Evolutionary conservation across 2,113 vertebrate genomes (phyloP), one percentile per base, ranked within the genome.

Genomic region (Ovis canadensis): DNA sequence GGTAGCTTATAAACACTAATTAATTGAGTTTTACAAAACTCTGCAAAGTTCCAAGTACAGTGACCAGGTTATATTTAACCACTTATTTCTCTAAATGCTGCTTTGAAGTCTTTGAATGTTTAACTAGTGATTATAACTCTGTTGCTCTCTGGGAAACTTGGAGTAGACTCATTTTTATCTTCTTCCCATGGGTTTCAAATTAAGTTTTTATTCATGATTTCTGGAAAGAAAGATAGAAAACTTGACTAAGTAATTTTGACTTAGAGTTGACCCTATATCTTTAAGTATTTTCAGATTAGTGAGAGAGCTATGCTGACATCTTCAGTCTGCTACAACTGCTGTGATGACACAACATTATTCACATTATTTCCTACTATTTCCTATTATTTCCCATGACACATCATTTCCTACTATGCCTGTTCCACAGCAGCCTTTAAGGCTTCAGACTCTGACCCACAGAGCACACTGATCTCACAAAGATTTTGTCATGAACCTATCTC

Each of bases 1-100:
- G 54, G 78, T 94, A 40, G 52, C 89, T 92, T 94, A 83, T 97
- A 97, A 98, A 98, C 97, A 97, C 82, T 97, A 95, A 96, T 98
- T 98, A 97, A 98, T 97, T 86, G 90, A 96, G 92, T 88, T 97
- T 97, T 97, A 96, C 83, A 91, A 94, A 96, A 78, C 40, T 33
- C 31, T 96, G 60, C 93, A 91, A 95, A 92, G 90, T 95, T 92
- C 67, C 52, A 57, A 64, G 93, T 33, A 74, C 57, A 62, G 71
- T 78, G 80, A 74, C 14, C 31, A 82, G 36, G 86, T 64, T 52
- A 7, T 36, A 21, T 77, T 97, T 88, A 88, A 81, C 91, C 40
- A 62, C 64, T 89, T 90, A 88, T 90, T 95, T 89, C 89, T 90
- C 82, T 62, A 92, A 94, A 57, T 84, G 52, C 77, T 78, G 50